Base-by-base conservation (phyloP, 2,797 vertebrate species). In the Pseudochaenichthys georgianus region DNA sequence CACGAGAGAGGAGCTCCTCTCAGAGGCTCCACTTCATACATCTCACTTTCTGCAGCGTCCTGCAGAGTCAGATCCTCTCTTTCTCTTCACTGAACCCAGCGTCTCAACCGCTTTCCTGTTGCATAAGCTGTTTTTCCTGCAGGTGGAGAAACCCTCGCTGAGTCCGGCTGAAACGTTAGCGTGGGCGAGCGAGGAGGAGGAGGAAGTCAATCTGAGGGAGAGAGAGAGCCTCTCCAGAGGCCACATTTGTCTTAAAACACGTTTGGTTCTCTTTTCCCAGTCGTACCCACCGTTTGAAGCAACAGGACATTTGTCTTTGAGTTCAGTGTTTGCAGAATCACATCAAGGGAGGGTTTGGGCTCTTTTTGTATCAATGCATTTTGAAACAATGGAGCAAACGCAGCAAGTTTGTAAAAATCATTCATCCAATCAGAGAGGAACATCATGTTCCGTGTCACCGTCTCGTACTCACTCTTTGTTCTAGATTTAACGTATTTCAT, bases 171-270 rank as follows among this genome's bases (percentile, higher is more conserved):
- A 46, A 53, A 68, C 23, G 62, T 66, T 50, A 57, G 73, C 42
- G 75, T 82, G 83, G 77, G 80, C 31, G 62, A 75, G 53, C 8
- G 34, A 38, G 8, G 70, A 63, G 70, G 77, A 72, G 75, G 80
- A 72, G 75, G 78, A 78, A 0, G 57, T 51, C 55, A 70, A 9
- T 74, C 50, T 79, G 74, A 51, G 80, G 46, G 63, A 15, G 73
- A 67, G 58, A 59, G 48, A 46, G 9, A 31, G 64, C 43, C 45
- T 59, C 50, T 58, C 62, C 60, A 58, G 64, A 9, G 34, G 9
- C 28, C 4, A 28, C 28, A 5, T 28, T 5, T 5, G 28, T 28
- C 10, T 28, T 28, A 28, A 28, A 28, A n/a, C 34, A 38, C 34
- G 34, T 38, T 38, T 38, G 34, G 9, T 38, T 38, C 8, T 38